Evolutionary conservation across 1,140 invertebrate species (phyloP).

Genomic region (Drosophila kikkawai): DNA sequence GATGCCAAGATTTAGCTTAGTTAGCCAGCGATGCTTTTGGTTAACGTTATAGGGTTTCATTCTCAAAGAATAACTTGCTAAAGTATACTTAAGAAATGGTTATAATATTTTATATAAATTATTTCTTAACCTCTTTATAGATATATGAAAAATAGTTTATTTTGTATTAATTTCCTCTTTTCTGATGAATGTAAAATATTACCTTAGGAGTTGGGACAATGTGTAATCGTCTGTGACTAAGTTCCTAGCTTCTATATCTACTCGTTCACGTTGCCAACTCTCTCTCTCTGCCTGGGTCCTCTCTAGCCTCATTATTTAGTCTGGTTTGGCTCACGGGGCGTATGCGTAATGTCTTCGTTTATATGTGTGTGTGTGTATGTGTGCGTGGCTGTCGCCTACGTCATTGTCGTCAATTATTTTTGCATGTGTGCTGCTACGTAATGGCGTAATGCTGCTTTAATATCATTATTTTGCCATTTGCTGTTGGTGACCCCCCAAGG

Average conservation of each 20-base stretch:
- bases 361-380: not conserved
- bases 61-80: not conserved
- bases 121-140: not conserved
- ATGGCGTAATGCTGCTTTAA: slow-evolving; percentile 75
- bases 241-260: not conserved
- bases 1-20: not conserved
- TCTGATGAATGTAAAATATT: not conserved
- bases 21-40: not conserved
- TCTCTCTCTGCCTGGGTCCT: slow-evolving; percentile 3
- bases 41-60: not conserved
- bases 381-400: slow-evolving; percentile 19
- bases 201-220: not conserved
- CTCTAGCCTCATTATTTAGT: slow-evolving; percentile 49
- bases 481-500: slow-evolving; percentile 38
- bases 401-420: slow-evolving; percentile 58
- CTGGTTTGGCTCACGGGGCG: slow-evolving; percentile 44
- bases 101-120: not conserved
- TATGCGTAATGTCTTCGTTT: slow-evolving; percentile 51
- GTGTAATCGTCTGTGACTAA: not conserved
- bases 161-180: not conserved
- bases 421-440: slow-evolving; percentile 50
- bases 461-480: slow-evolving; percentile 70
- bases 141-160: not conserved
- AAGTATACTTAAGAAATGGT: too few relatives aligned
- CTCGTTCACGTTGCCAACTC: slow-evolving; percentile 1